phyloP scores from a whole-genome alignment of 1,140 invertebrate species.

The Spodoptera litura region DNA sequence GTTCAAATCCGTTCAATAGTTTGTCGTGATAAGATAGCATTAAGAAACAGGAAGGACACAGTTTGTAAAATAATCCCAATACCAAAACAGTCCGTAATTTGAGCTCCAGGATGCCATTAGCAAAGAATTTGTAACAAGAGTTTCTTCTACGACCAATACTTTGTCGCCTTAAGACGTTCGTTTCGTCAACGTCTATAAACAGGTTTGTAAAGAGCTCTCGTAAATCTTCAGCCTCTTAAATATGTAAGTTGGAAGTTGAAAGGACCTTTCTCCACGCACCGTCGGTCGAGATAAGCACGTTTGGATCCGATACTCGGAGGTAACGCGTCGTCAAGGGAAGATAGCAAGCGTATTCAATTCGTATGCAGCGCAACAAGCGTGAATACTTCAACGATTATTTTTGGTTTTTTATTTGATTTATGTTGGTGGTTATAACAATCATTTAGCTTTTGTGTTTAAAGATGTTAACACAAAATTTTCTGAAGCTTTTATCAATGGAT shows the following conservation, averaged over 20 bases:
- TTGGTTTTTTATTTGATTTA: neutral
- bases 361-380: constrained; percentile 56
- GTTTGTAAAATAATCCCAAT: too few species aligned
- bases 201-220: constrained; percentile 60
- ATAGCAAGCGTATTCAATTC: constrained; percentile 66
- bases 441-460: too few species aligned
- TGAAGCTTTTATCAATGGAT: too few species aligned
- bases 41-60: too few species aligned
- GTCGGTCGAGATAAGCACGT: constrained; percentile 72
- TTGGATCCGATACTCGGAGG: constrained; percentile 67
- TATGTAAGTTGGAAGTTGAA: constrained; percentile 60
- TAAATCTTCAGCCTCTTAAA: constrained; percentile 76
- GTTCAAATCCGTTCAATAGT: too few species aligned
- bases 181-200: neutral
- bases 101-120: too few species aligned
- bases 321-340: constrained; percentile 57
- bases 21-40: too few species aligned
- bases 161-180: constrained; percentile 3
- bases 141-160: constrained; percentile 11
- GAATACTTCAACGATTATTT: neutral
- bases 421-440: too few species aligned
- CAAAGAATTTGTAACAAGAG: neutral
- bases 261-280: constrained; percentile 67
- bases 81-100: too few species aligned
- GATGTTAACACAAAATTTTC: too few species aligned